These are phyloP conservation scores for Homarus gammarus DNA, from an alignment of 2,888 invertebrate species.

Conservation along the genomic window DNA sequence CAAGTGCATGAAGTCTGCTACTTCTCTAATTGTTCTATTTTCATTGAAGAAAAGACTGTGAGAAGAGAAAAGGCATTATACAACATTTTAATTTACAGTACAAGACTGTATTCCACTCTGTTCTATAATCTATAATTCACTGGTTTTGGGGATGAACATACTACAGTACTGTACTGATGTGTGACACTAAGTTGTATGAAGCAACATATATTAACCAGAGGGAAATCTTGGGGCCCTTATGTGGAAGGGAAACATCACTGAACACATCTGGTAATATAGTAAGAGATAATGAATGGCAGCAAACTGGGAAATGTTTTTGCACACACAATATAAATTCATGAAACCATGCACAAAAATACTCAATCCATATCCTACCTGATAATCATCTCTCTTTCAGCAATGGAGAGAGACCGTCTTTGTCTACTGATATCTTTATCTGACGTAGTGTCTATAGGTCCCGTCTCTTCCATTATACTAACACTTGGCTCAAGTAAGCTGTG, in stretches of 20 bases:
- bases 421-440: constrained; percentile 66
- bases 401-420: constrained; percentile 72
- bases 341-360: not conserved
- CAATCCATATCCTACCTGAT: constrained; percentile 62
- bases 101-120: too few species aligned
- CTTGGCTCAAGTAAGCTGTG: constrained; percentile 69
- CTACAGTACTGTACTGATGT: too few species aligned
- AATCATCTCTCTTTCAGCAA: constrained; percentile 75
- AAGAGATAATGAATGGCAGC: too few species aligned
- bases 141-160: too few species aligned
- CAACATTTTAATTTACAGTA: not conserved
- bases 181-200: too few species aligned
- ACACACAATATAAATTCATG: too few species aligned
- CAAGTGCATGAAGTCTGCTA: constrained; percentile 76
- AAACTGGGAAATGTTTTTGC: too few species aligned
- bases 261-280: too few species aligned
- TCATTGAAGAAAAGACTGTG: constrained; percentile 76
- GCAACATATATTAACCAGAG: too few species aligned
- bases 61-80: not conserved
- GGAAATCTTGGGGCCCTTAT: too few species aligned
- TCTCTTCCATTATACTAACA: constrained; percentile 73
- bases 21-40: constrained; percentile 73
- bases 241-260: too few species aligned
- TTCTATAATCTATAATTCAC: too few species aligned
- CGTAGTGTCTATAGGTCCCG: constrained; percentile 62